Evolutionary conservation across 2,888 invertebrate genomes (phyloP).

Genomic region (Folsomia manolachei): DNA sequence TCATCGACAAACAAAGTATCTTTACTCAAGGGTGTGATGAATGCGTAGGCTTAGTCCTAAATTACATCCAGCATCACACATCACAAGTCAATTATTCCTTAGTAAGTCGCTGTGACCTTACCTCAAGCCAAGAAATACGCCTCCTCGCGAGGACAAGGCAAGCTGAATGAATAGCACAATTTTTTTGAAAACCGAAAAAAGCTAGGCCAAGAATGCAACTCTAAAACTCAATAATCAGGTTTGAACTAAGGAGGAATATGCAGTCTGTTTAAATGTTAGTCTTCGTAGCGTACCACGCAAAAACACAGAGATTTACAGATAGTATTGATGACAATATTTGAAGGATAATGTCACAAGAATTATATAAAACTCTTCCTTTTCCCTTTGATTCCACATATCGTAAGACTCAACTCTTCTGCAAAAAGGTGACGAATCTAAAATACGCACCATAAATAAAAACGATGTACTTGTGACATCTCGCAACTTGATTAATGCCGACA

Average conservation of each 20-base stretch:
- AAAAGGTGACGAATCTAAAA: neutral
- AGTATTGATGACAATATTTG: neutral
- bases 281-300: neutral
- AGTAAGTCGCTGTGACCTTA: too few species aligned
- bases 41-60: too few species aligned
- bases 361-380: neutral
- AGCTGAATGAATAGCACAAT: too few species aligned
- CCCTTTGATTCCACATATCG: neutral
- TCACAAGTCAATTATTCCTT: too few species aligned
- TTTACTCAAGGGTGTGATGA: too few species aligned
- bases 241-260: neutral
- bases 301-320: neutral
- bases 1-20: too few species aligned
- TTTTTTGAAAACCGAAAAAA: too few species aligned
- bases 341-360: neutral
- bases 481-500: neutral
- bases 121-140: too few species aligned
- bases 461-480: neutral
- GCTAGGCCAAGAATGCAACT: too few species aligned
- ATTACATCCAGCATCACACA: too few species aligned
- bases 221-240: neutral
- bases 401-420: neutral
- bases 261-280: neutral
- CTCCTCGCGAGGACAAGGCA: too few species aligned
- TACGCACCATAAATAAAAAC: neutral